Base-by-base conservation (phyloP, 2,797 vertebrate species). In the Tachyglossus aculeatus region DNA sequence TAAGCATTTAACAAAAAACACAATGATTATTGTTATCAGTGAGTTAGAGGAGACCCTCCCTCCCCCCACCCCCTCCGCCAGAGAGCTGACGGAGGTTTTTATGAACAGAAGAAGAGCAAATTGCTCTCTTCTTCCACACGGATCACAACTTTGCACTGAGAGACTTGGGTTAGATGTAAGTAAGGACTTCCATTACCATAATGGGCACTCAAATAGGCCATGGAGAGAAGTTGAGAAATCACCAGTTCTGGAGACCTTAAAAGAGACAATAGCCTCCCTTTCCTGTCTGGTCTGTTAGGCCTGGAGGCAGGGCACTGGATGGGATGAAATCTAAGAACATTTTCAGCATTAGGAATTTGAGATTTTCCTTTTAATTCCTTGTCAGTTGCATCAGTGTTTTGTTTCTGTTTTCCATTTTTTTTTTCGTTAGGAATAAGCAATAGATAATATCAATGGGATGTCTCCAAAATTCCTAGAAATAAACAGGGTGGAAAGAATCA, bases 401-500 rank as follows among this genome's bases (percentile, higher is more conserved):
- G 36, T 43, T 56, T 41, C 24, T 39, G 18, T 48, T 51, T 66
- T 22, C 14, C 32, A 5, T 44, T 41, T 7, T 32, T 39, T 21
- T 19, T 44, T 64, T 22, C 44, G 36, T 69, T 63, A 50, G 34
- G 24, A 43, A 66, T n/a, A n/a, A 48, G 36, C 45, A 63, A 39
- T 25, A 54, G 68, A 71, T 33, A 39, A 21, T 50, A 52, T 34
- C 48, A 62, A 32, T n/a, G n/a, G n/a, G n/a, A n/a, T n/a, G n/a
- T n/a, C n/a, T n/a, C n/a, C n/a, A n/a, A n/a, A n/a, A n/a, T n/a
- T 31, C 34, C 52, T 74, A 54, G 59, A 65, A 77, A 71, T 53
- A 80, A 65, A 77, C 27, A 59, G 14, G 59, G 21, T 55, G 37
- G 59, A 31, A 62, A 65, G 47, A 71, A 71, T 36, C 68, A 74